Base-by-base conservation (phyloP, 2,113 vertebrate genomes). In the Pituophis catenifer region DNA sequence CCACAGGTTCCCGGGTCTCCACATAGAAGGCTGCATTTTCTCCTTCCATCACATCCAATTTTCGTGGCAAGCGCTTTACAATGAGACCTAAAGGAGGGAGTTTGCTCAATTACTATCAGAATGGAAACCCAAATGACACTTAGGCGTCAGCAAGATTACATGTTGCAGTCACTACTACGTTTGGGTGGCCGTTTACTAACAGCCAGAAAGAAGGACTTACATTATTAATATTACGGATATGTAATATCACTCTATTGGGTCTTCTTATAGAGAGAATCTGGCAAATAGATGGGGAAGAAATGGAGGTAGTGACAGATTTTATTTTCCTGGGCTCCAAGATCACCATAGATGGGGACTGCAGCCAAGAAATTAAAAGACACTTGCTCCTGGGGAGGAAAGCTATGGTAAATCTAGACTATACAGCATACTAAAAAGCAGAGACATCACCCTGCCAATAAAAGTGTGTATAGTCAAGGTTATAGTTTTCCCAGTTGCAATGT, bases 11-110 rank as follows among this genome's bases (percentile, higher is more conserved):
- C 59, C 96, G 98, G 0, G 99, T 99, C 96, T 99, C 99, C 95
- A 98, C 99, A 9, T 99, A 99, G 95, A 99, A 99, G 59, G 99
- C 99, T 0, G 99, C 99, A 0, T 99, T 99, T 97, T 99, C 99
- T 0, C 99, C 99, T 92, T 99, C 99, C 87, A 99, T 97, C 57
- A 99, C 99, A 0, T 99, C 99, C 57, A 99, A 97, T 93, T 99
- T 99, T 95, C 99, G 98, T 0, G 99, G 99, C 92, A 99, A 97
- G 91, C 99, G 96, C 95, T 98, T 98, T 2, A 91, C 50, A 0
- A 98, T 98, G 86, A 96, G 93, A 29, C 98, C 98, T 98, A 55
- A 0, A 1, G 26, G 93, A 90, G 1, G 86, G 54, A 52, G 48
- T 44, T 62, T 23, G 19, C 48, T 11, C 55, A 29, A 29, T 91